Evolutionary conservation across 2,113 vertebrate species (phyloP).

Genomic region (Emydocephalus ijimae): DNA sequence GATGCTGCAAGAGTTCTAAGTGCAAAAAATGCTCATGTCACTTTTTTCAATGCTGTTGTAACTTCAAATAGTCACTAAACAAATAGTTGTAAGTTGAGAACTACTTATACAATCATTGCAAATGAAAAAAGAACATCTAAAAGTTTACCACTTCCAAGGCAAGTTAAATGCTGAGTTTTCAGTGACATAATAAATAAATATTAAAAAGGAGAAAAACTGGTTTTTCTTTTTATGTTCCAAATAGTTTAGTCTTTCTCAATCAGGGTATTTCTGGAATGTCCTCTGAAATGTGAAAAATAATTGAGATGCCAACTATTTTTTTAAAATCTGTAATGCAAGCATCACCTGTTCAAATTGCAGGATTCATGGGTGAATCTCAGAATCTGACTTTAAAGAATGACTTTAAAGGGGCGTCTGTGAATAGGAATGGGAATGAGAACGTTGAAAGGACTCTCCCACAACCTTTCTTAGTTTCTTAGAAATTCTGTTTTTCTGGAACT

Average conservation of each 20-base stretch:
- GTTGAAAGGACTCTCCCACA: not conserved
- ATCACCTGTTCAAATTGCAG: not conserved
- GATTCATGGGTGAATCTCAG: not conserved
- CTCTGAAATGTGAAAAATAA: not conserved
- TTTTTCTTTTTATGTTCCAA: not conserved
- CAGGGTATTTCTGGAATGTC: not conserved
- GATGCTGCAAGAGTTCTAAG: not conserved
- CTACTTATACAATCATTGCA: not conserved
- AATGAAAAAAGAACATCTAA: not conserved
- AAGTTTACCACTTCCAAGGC: not conserved
- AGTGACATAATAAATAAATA: not conserved
- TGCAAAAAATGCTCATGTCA: not conserved
- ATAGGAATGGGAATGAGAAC: not conserved
- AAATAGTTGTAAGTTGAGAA: not conserved
- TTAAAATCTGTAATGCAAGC: not conserved
- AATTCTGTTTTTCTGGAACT: not conserved
- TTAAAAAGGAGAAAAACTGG: not conserved
- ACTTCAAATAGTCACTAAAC: not conserved
- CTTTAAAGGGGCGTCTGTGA: not conserved
- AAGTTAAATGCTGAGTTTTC: not conserved
- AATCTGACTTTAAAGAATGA: not conserved
- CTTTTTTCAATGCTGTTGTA: not conserved
- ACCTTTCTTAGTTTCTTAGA: not conserved
- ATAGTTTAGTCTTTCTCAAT: not conserved
- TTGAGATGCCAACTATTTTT: not conserved